Base-by-base conservation (phyloP, 2,797 vertebrate species). In the Nyctibius grandis region DNA sequence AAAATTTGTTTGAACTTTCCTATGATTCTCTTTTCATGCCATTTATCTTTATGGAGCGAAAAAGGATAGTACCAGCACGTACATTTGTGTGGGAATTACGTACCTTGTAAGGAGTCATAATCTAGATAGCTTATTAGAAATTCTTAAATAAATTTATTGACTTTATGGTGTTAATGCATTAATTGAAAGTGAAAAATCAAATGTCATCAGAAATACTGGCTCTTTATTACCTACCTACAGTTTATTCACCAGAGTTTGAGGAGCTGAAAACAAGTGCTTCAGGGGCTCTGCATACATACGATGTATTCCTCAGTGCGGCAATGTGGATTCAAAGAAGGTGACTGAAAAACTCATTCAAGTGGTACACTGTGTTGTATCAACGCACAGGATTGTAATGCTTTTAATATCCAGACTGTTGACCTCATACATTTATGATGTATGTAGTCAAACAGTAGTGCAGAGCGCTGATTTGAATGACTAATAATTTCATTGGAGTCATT, bases 41-140 rank as follows among this genome's bases (percentile, higher is more conserved):
- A 15, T 85, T 89, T 89, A 11, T 50, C 23, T 85, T 82, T 72
- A 17, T 0, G 2, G 48, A 83, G 48, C 8, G 70, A 61, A 79
- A 69, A 64, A 53, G 4, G 31, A 47, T 73, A 50, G 22, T 50
- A 26, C 9, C 2, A 6, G 54, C 67, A 50, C 38, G 18, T 17
- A 12, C 0, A 0, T 42, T 60, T 70, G 25, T 57, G 29, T 42
- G 63, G 47, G 60, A 76, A 73, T 54, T 36, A 21, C 0, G 0
- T 61, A 38, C 33, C 14, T 85, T 69, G 6, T 63, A 34, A 83
- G 19, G n/a, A 44, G n/a, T 73, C 31, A 29, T 40, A 70, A 90
- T 77, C 34, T 47, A 83, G 51, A 19, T 8, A 50, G 38, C 54
- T 91, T 69, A 28, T 53, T 83, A 38, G 26, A 64, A 45, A 29